phyloP scores from a whole-genome alignment of 2,888 invertebrate genomes.

The Nephrotoma flavescens region DNA sequence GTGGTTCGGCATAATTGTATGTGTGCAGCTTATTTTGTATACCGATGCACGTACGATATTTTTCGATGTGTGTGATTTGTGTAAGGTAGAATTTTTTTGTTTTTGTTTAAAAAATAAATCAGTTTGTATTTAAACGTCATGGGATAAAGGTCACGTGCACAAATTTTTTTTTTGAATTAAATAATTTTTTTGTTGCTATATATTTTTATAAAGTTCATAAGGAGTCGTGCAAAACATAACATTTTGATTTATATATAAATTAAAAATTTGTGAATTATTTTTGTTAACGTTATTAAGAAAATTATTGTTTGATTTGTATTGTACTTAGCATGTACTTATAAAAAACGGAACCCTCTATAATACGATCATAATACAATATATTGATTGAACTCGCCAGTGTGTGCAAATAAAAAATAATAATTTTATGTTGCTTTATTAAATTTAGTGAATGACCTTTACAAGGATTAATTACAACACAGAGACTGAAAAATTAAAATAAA shows the following conservation, averaged over 20 bases:
- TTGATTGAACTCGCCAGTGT: neutral
- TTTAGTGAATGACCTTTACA: neutral
- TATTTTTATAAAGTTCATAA: neutral
- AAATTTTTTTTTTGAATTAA: neutral
- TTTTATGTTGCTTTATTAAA: neutral
- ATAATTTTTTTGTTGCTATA: neutral
- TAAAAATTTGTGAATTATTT: neutral
- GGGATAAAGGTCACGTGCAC: neutral
- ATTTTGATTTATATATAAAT: neutral
- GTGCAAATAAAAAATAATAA: neutral
- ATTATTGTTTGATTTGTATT: neutral
- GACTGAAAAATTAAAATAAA: neutral
- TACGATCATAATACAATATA: neutral
- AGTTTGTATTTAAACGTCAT: constrained; percentile 1
- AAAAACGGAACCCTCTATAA: neutral
- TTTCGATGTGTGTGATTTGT: neutral
- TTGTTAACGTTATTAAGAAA: neutral
- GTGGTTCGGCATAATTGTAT: neutral
- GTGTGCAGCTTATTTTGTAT: neutral
- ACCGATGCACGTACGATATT: neutral
- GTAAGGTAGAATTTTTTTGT: neutral
- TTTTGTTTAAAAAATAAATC: neutral
- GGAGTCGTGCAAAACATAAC: neutral
- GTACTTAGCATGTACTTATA: neutral
- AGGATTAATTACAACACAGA: neutral